Evolutionary conservation across 1,140 invertebrate species (phyloP), one percentile per base, ranked within the genome.

Genomic region (Belonocnema kinseyi): DNA sequence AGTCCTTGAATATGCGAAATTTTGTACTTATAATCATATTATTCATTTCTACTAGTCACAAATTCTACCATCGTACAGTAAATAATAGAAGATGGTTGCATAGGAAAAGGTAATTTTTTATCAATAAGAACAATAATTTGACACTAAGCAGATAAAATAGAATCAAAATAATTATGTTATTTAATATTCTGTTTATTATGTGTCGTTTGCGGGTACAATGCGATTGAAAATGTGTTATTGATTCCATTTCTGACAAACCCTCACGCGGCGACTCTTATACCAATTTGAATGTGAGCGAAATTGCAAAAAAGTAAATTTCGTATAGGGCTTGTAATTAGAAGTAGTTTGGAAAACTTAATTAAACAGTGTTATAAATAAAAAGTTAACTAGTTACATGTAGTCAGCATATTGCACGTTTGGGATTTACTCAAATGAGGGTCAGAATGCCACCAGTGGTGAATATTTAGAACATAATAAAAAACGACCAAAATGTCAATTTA

Each of bases 401-500:
- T 40, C 26, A 16, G 40, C 61, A 26, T 66, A 66, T 66, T 66
- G 13, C 61, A 40, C 21, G 58, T 26, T 26, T 66, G 61, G 26
- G 14, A 66, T 66, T 66, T 16, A 66, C 61, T 66, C 26, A 40
- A 66, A 46, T 66, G 40, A 61, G 61, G 26, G 61, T 66, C 61
- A 66, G 61, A 66, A n/a, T 33, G 14, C 33, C 61, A 66, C 46
- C 61, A 66, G 61, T 66, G 61, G 61, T 66, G 40, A 40, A 66
- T 16, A 66, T 66, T 46, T 66, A 66, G 61, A 66, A 66, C 26
- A 6, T 66, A 66, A 26, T 17, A 66, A 66, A 66, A 66, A 66
- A 46, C 61, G 61, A 66, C 61, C 61, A 66, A 66, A 66, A 66
- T 66, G 61, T 66, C 61, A 66, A 66, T 66, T 40, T 66, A 40